A percentile compares a stretch with the other conserved stretches of the same genome.
Conservation (phyloP, 2,888 invertebrate genomes). For the Chymomyza procnemis region DNA sequence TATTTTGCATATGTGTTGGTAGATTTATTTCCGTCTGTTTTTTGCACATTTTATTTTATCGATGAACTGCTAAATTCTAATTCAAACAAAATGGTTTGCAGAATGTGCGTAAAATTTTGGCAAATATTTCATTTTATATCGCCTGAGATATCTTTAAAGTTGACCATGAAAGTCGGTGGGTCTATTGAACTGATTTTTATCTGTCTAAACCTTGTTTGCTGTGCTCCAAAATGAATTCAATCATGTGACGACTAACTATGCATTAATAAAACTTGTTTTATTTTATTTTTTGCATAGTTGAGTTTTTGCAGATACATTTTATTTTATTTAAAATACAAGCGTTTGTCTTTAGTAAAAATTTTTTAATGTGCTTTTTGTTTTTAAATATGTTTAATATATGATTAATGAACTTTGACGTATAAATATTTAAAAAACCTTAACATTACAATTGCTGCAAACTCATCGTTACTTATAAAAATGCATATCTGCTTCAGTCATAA, state of each 20-base stretch:
- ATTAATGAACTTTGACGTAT: no score
- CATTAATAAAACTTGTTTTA: not conserved
- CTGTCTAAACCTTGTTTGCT: constrained; percentile 1
- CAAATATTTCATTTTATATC: constrained; percentile 3
- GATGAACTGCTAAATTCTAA: constrained; percentile 36
- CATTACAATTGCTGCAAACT: no score
- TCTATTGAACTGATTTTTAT: constrained; percentile 33
- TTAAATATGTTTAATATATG: not conserved
- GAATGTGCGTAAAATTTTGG: constrained; percentile 9
- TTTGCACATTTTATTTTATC: constrained; percentile 18
- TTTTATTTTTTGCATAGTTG: not conserved
- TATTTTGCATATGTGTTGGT: constrained; percentile 18
- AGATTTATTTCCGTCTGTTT: constrained; percentile 18
- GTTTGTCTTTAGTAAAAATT: no score
- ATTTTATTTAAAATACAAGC: no score
- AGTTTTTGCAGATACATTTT: not conserved
- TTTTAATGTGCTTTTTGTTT: not conserved
- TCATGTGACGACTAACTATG: not conserved
- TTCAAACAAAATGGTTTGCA: constrained; percentile 23
- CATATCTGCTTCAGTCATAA: no score
- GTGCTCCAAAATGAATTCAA: not conserved
- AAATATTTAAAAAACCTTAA: no score
- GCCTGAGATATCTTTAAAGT: not conserved
- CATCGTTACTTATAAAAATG: no score
- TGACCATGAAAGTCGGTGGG: constrained; percentile 41